phyloP scores from a whole-genome alignment of 1,140 invertebrate genomes.

The Laupala kohalensis region DNA sequence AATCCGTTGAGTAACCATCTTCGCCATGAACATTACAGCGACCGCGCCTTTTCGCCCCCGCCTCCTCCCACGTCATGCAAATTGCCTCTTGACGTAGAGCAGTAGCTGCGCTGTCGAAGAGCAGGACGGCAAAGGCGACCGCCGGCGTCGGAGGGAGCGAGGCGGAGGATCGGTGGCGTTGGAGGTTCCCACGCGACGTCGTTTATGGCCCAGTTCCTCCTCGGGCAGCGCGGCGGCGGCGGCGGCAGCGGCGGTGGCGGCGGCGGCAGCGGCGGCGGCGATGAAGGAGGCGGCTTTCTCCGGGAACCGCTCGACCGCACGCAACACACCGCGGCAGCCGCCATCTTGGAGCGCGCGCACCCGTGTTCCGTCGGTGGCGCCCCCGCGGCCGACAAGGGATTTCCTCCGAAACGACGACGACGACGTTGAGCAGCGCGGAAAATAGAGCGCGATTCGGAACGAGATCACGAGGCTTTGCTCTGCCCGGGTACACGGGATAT shows the following conservation, averaged over 20 bases:
- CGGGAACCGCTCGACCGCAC: neutral
- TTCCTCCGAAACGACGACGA: neutral
- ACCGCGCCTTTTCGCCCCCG: neutral
- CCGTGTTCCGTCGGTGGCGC: neutral
- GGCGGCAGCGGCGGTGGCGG: no score
- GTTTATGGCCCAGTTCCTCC: neutral
- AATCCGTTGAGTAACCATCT: no score
- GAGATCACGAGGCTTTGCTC: no score
- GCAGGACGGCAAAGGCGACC: no score
- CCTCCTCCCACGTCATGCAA: neutral
- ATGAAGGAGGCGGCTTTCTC: neutral
- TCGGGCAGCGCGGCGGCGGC: no score
- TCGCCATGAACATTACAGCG: no score
- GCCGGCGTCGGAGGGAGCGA: neutral
- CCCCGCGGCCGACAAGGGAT: neutral
- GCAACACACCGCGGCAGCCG: no score
- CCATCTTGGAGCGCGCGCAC: neutral
- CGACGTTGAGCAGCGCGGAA: no score
- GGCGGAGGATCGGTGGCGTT: neutral
- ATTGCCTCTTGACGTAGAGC: neutral
- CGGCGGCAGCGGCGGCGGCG: no score
- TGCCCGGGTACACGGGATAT: no score
- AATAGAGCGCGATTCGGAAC: no score
- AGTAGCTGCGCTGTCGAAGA: neutral
- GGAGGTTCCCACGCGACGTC: neutral